Evolutionary conservation across 2,797 vertebrate species (phyloP), one percentile per base, ranked within the genome.

Genomic region (Microtus californicus): DNA sequence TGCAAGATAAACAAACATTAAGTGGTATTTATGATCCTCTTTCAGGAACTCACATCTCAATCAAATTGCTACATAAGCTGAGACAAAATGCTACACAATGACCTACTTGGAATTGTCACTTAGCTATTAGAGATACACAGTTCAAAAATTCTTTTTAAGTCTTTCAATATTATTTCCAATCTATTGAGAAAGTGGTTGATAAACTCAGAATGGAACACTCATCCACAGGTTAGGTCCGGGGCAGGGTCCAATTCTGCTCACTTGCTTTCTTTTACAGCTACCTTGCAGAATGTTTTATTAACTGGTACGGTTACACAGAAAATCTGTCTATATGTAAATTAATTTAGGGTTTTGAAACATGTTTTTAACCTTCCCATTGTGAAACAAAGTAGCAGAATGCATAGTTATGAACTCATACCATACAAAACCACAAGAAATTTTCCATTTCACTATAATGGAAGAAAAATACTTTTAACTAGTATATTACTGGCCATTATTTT

Each of bases 81-180:
- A 93, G 27, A 85, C 11, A 93, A 88, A 97, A 59, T 87, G 3
- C 11, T 48, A 56, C 69, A 90, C 93, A 89, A 74, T 5, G 48
- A 37, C 19, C 56, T 77, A 88, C 90, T 90, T 54, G 54, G 13
- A 91, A 67, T 45, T 94, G 11, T 91, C 7, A 65, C 51, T 93
- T 74, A 34, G 7, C 69, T 45, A 67, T 80, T 93, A 87, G 10
- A 34, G 6, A 90, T 45, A 93, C 67, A 82, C 0, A 79, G 17
- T 88, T 83, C 51, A 63, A 14, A 80, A 17, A 56, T 92, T n/a
- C 27, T 48, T 89, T 95, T 82, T 83, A 43, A 74, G 23, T 0
- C 0, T 89, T 92, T 95, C 19, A 65, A 4, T 76, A 2, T 65
- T 89, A 67, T 88, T 94, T 86, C 40, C 82, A 94, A 12, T 67